phyloP scores from a whole-genome alignment of 2,888 invertebrate species.

The Drosophila nr. medialis region DNA sequence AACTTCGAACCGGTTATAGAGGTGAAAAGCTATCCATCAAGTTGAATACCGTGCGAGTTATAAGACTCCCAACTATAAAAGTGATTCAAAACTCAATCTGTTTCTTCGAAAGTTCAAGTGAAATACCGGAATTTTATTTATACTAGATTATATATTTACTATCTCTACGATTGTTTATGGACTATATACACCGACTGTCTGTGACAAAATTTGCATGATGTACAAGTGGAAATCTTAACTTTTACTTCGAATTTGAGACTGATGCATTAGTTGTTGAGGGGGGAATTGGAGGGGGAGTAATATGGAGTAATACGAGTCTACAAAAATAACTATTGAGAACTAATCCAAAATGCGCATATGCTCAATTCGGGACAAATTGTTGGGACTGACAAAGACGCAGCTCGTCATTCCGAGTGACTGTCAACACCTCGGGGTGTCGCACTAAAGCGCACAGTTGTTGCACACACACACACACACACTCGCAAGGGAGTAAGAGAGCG shows the following conservation, averaged over 20 bases:
- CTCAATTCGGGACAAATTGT: constrained; percentile 40
- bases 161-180: not conserved
- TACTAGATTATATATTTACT: not conserved
- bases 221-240: not conserved
- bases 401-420: constrained; percentile 84
- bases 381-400: constrained; percentile 35
- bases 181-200: not conserved
- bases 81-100: not conserved
- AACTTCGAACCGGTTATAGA: not conserved
- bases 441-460: constrained; percentile 68
- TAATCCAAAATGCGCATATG: constrained; percentile 70
- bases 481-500: not conserved
- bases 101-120: not conserved
- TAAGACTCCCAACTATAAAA: not conserved
- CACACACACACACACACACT: constrained; percentile 16
- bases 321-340: constrained; percentile 36
- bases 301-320: constrained; percentile 39
- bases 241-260: constrained; percentile 9
- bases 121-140: not conserved
- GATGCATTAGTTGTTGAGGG: constrained; percentile 1
- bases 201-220: not conserved
- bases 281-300: not conserved
- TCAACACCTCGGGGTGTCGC: constrained; percentile 85
- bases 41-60: not conserved
- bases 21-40: not conserved